phyloP scores from a whole-genome alignment of 2,888 invertebrate species.

The Cheilosia impressa region DNA sequence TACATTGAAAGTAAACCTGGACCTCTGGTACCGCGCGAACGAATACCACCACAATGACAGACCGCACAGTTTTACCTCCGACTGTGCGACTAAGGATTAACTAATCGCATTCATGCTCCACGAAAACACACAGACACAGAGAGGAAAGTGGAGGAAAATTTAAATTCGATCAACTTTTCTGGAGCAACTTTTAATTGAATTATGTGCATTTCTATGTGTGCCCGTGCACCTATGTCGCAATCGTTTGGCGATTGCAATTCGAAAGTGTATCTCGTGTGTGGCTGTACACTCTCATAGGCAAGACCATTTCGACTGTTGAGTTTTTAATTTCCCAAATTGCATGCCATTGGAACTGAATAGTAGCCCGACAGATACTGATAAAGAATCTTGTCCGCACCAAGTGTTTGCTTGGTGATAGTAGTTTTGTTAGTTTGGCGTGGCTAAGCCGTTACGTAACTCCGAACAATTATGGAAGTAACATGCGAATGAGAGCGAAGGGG shows the following conservation, averaged over 20 bases:
- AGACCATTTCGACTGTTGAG: conserved; percentile 18
- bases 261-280: conserved; percentile 44
- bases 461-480: conserved; percentile 44
- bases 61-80: conserved; percentile 24
- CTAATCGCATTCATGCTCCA: conserved; percentile 42
- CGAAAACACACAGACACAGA: background rate
- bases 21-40: background rate
- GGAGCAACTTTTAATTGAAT: conserved; percentile 74
- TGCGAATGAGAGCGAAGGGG: conserved; percentile 4
- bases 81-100: conserved; percentile 26
- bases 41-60: background rate
- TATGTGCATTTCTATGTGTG: conserved; percentile 69
- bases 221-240: conserved; percentile 48
- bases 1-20: background rate
- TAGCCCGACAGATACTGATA: conserved; percentile 41
- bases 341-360: conserved; percentile 42
- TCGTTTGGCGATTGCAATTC: conserved; percentile 38
- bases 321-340: conserved; percentile 68
- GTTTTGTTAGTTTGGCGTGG: conserved; percentile 59
- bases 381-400: conserved; percentile 55
- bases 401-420: conserved; percentile 69
- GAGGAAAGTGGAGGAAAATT: conserved; percentile 33
- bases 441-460: conserved; percentile 13
- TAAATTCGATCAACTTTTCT: conserved; percentile 73
- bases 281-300: conserved; percentile 1